These are phyloP conservation scores for Zophobas atratus DNA, from an alignment of 1,140 invertebrate species.

Conservation along the genomic window DNA sequence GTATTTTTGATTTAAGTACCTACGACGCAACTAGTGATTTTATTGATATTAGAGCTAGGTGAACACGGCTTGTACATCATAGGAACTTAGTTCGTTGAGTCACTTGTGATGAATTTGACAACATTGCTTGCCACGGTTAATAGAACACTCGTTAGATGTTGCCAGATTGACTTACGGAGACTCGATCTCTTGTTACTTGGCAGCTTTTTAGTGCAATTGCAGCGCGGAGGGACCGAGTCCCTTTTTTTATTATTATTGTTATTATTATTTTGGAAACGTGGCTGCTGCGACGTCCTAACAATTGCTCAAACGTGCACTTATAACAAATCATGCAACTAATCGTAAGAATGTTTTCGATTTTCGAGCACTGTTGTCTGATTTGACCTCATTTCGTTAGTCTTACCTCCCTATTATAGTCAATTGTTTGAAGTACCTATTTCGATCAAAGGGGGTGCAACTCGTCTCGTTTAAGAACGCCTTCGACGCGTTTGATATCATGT, in stretches of 20 bases:
- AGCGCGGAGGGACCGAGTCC: too few species aligned
- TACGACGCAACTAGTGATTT: too few species aligned
- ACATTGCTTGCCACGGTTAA: background rate
- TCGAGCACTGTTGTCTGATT: conserved; percentile 26
- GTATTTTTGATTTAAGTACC: too few species aligned
- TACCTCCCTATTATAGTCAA: conserved; percentile 60
- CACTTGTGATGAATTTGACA: background rate
- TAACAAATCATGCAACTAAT: background rate
- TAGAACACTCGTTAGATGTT: background rate
- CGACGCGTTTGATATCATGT: conserved; percentile 52
- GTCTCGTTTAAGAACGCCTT: conserved; percentile 4
- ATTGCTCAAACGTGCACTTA: conserved; percentile 13
- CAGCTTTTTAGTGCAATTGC: too few species aligned
- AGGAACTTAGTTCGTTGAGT: background rate
- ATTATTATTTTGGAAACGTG: background rate
- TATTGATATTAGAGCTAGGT: too few species aligned
- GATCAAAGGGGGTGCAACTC: conserved; percentile 21
- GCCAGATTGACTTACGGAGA: background rate
- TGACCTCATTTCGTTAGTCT: background rate
- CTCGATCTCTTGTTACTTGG: too few species aligned
- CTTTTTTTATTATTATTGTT: background rate
- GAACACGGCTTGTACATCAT: too few species aligned
- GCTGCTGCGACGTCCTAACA: conserved; percentile 12
- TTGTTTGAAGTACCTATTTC: conserved; percentile 50
- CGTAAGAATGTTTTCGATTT: too few species aligned